Conservation (phyloP, 2,797 vertebrate species). For the Luscinia luscinia region DNA sequence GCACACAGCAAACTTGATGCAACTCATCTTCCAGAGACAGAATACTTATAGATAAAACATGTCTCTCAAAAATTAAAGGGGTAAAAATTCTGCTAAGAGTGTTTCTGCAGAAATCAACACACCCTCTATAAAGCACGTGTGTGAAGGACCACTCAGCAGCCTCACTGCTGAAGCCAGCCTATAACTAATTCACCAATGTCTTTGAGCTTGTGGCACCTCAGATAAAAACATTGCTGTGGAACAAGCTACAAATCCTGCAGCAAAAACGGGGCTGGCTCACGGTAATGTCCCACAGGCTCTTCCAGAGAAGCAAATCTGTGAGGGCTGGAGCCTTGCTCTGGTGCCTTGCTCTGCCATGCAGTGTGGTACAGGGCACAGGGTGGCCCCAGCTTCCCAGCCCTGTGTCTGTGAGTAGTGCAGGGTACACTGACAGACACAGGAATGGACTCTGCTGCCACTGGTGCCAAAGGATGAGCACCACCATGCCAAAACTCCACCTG, state of each 20-base stretch:
- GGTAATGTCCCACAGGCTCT: background rate
- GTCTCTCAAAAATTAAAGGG: background rate
- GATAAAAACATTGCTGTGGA: background rate
- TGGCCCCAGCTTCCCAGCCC: background rate
- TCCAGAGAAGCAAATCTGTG: background rate
- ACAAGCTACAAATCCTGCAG: background rate
- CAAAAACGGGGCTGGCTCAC: background rate
- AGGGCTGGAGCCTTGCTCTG: background rate
- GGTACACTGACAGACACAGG: background rate
- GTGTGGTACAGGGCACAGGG: rapidly evolving
- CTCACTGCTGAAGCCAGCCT: background rate
- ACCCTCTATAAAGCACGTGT: rapidly evolving
- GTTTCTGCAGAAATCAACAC: background rate
- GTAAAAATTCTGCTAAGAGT: background rate
- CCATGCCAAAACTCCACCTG: background rate
- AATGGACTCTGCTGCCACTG: background rate
- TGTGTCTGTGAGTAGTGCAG: background rate
- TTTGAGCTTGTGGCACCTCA: background rate
- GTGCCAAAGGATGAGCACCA: background rate
- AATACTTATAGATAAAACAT: background rate
- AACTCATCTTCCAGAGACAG: background rate
- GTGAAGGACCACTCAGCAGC: background rate
- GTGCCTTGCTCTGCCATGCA: background rate
- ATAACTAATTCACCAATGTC: background rate
- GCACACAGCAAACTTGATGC: background rate